Conservation (phyloP, 2,888 invertebrate genomes). For the Adelognathus sp. region DNA sequence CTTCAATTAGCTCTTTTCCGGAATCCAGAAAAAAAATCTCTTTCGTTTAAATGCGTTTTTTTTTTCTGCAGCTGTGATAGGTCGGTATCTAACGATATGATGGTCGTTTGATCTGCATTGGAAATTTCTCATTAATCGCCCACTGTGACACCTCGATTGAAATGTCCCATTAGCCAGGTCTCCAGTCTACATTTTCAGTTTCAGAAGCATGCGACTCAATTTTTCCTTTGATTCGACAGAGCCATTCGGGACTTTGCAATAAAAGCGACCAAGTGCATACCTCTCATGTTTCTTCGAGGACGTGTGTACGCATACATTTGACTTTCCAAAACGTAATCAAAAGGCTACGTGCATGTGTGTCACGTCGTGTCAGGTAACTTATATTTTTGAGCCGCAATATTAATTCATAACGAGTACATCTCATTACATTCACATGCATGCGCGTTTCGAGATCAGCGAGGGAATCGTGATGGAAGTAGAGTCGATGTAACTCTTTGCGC, state of each 20-base stretch:
- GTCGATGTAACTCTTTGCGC: background rate
- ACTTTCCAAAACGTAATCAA: background rate
- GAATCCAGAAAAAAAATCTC: background rate
- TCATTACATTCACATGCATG: background rate
- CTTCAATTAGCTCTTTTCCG: background rate
- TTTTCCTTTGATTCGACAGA: background rate
- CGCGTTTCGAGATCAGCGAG: background rate
- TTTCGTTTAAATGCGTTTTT: background rate
- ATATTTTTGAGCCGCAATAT: background rate
- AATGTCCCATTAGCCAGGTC: background rate
- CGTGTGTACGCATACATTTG: background rate
- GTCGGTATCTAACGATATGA: background rate
- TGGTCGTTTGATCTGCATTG: background rate
- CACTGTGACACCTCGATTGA: background rate
- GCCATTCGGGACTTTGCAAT: background rate
- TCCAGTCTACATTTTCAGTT: background rate
- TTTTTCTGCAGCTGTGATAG: background rate
- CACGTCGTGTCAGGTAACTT: background rate
- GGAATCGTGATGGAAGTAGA: background rate
- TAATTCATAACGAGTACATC: background rate
- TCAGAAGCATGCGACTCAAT: background rate
- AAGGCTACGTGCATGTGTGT: background rate
- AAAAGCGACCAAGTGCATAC: background rate
- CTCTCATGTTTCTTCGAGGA: background rate
- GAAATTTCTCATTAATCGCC: background rate